phyloP scores from a whole-genome alignment of 2,797 vertebrate species.

The Uromys caudimaculatus region DNA sequence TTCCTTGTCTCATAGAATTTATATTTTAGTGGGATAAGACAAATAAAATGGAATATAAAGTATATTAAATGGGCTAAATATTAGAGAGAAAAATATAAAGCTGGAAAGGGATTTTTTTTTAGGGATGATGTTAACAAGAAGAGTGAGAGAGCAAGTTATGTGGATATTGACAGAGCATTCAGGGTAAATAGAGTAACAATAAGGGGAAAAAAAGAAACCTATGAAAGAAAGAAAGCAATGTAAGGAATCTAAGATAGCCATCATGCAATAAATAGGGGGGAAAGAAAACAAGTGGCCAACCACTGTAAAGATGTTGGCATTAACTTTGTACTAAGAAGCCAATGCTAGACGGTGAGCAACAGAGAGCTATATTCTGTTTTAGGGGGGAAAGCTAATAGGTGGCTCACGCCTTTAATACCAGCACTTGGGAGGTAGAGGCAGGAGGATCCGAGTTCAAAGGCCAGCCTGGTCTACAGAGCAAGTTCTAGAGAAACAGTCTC shows the following conservation, averaged over 20 bases:
- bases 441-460: not conserved
- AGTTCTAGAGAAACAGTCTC: not conserved
- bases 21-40: not conserved
- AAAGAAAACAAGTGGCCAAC: not conserved
- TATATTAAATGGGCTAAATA: not conserved
- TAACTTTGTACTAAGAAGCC: not conserved
- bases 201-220: not conserved
- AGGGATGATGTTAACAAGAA: not conserved
- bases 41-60: not conserved
- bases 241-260: not conserved
- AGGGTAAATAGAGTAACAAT: not conserved
- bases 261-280: not conserved
- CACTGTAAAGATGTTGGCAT: not conserved
- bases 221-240: not conserved
- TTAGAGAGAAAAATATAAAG: conserved; percentile 25
- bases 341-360: not conserved
- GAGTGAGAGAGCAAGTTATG: not conserved
- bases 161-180: not conserved
- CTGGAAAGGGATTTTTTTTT: not conserved
- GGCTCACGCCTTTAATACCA: not conserved
- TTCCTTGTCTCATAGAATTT: not conserved
- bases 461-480: not conserved
- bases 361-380: not conserved
- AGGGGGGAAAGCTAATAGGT: not conserved
- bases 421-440: not conserved